Percentiles rank a stretch among this genome's conserved stretches.
These are phyloP conservation scores for Tuta absoluta DNA, from an alignment of 2,888 invertebrate genomes.

Conservation along the genomic window DNA sequence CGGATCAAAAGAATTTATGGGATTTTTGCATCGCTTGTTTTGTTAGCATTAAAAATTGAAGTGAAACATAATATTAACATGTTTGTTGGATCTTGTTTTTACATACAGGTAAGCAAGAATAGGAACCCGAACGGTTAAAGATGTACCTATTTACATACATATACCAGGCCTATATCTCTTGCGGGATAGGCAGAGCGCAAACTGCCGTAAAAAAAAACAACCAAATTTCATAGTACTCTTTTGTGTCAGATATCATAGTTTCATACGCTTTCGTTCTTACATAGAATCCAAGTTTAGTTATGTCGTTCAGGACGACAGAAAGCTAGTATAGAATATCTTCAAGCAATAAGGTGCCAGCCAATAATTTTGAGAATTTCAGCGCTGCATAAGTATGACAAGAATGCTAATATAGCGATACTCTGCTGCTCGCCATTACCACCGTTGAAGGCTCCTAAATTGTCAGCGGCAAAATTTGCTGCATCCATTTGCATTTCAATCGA, in stretches of 20 bases:
- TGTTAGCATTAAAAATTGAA: not conserved
- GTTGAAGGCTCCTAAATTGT: conserved; percentile 51
- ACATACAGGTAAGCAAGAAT: too few species aligned
- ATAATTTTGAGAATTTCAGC: conserved; percentile 16
- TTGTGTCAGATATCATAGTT: too few species aligned
- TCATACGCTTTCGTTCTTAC: too few species aligned
- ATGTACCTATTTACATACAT: too few species aligned
- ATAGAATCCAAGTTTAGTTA: too few species aligned
- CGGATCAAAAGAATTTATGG: conserved; percentile 19
- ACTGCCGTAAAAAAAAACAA: too few species aligned
- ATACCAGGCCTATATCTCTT: too few species aligned
- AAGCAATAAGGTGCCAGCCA: not conserved
- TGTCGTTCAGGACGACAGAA: too few species aligned
- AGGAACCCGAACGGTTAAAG: too few species aligned
- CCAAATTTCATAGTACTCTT: too few species aligned
- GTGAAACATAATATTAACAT: not conserved
- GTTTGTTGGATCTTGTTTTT: not conserved
- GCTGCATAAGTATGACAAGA: conserved; percentile 16
- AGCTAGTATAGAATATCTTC: not conserved
- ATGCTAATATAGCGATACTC: conserved; percentile 12
- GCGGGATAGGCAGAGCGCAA: too few species aligned
- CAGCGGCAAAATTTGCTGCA: conserved; percentile 59
- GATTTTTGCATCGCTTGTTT: not conserved
- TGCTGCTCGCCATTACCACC: conserved; percentile 12
- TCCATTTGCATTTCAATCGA: conserved; percentile 63